phyloP scores from a whole-genome alignment of 2,113 vertebrate genomes.

The Charina bottae region DNA sequence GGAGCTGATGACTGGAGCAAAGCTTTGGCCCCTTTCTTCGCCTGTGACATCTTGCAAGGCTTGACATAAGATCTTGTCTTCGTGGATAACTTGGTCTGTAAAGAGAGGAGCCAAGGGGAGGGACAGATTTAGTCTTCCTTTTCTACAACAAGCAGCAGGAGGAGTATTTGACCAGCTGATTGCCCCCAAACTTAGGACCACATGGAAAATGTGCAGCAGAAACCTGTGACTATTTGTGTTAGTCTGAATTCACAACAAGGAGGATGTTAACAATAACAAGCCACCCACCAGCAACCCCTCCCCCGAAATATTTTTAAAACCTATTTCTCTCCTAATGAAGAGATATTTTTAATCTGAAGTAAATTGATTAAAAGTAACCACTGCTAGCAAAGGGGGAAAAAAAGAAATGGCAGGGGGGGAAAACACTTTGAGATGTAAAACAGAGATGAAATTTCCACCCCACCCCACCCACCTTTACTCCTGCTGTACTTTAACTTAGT shows the following conservation, averaged over 20 bases:
- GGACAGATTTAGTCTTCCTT: not conserved
- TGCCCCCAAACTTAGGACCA: not conserved
- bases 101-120: not conserved
- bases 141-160: not conserved
- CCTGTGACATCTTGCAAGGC: not conserved
- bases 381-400: not conserved
- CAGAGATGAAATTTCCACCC: not conserved
- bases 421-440: not conserved
- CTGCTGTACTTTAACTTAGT: no score
- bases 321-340: not conserved
- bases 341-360: not conserved
- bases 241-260: not conserved
- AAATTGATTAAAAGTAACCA: not conserved
- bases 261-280: not conserved
- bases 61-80: not conserved
- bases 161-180: not conserved
- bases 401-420: not conserved
- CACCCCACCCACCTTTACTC: no score
- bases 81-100: slow-evolving; percentile 18
- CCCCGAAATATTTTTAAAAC: not conserved
- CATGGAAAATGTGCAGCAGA: not conserved
- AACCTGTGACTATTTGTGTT: not conserved
- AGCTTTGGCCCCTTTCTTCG: not conserved
- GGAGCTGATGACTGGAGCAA: accelerated
- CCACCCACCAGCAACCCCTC: not conserved